phyloP scores from a whole-genome alignment of 2,888 invertebrate species.

The Belgica antarctica region DNA sequence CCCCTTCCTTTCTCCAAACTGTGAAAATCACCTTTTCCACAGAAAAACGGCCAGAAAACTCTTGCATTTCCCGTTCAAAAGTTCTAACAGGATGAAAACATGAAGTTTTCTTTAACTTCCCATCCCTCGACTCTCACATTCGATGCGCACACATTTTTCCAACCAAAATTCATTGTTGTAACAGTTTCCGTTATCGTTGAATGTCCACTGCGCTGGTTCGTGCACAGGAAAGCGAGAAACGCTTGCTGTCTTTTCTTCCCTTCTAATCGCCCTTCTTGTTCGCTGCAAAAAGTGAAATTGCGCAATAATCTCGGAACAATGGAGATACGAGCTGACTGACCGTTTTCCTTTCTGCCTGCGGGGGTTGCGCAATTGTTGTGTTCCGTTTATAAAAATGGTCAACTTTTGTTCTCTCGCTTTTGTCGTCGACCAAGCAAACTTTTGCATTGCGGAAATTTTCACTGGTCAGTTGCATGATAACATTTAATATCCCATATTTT shows the following conservation, averaged over 20 bases:
- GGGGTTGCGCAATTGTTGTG: constrained; percentile 17
- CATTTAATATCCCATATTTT: constrained; percentile 17
- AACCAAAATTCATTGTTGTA: neutral
- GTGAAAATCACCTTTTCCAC: no score
- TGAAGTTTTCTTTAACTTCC: constrained; percentile 17
- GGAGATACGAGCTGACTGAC: neutral
- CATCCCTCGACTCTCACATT: constrained; percentile 9
- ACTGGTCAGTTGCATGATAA: neutral
- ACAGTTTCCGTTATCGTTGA: neutral
- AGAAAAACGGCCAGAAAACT: neutral
- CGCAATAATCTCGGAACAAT: constrained; percentile 24
- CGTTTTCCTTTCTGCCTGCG: neutral
- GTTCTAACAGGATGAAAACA: neutral
- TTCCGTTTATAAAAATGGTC: constrained; percentile 27
- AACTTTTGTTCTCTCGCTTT: neutral
- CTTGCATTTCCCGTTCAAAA: neutral
- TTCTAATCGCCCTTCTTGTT: constrained; percentile 7
- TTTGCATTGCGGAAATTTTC: neutral
- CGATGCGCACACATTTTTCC: no score
- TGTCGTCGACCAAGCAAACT: constrained; percentile 2
- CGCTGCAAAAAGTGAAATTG: constrained; percentile 10
- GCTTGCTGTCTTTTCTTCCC: neutral
- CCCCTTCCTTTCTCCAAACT: no score
- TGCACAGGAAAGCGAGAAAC: neutral
- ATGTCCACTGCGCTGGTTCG: constrained; percentile 10